Percentiles rank a stretch among this genome's conserved stretches.
Evolutionary conservation across 2,113 vertebrate species (phyloP).

Genomic region (Etia nguti): DNA sequence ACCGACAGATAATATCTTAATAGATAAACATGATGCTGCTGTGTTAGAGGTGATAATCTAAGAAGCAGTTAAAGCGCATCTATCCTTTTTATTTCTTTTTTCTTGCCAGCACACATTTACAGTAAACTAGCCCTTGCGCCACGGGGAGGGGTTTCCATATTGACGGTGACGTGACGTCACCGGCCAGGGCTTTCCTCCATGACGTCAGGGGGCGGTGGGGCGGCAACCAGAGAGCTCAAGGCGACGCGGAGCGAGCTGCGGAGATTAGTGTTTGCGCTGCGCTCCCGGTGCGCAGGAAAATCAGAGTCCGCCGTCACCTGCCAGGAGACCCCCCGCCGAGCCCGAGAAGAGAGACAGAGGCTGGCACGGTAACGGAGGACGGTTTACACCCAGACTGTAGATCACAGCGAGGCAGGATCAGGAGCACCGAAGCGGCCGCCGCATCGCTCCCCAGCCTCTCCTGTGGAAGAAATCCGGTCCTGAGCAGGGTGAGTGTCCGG

Average conservation of each 20-base stretch:
- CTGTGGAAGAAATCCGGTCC: neutral
- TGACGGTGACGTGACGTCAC: conserved; percentile 35
- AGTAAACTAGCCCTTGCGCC: neutral
- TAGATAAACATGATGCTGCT: neutral
- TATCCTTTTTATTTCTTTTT: neutral
- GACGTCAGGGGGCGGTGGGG: conserved; percentile 54
- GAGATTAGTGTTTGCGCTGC: conserved; percentile 5
- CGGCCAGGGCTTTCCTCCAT: conserved; percentile 69
- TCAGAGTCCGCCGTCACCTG: neutral
- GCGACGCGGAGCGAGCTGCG: conserved; percentile 17
- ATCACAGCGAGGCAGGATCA: neutral
- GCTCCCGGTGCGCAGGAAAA: neutral
- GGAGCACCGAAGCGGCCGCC: neutral
- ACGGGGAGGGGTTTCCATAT: conserved; percentile 58
- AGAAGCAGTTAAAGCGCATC: rapidly evolving
- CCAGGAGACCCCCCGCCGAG: neutral
- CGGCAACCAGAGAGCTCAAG: neutral
- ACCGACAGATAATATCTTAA: neutral
- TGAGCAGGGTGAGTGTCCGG: conserved; percentile 21
- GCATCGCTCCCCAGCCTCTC: conserved; percentile 7
- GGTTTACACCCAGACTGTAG: neutral
- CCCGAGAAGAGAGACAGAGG: neutral
- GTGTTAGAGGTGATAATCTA: neutral
- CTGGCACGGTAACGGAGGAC: neutral
- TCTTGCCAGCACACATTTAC: neutral